Evolutionary conservation across 2,888 invertebrate genomes (phyloP).

Genomic region (Pandemis corylana): DNA sequence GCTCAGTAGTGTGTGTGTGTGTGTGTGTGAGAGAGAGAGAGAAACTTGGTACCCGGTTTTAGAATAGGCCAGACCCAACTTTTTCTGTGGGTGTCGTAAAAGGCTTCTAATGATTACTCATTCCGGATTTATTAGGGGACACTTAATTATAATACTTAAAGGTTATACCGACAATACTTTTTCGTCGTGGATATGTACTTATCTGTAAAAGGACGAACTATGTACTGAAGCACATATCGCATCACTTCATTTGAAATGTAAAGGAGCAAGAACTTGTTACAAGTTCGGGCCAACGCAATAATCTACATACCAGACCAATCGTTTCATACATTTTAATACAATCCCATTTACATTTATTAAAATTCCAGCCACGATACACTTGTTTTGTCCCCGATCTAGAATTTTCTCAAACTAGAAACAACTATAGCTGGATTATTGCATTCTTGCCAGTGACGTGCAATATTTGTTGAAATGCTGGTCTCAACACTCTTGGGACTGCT

Average conservation of each 20-base stretch:
- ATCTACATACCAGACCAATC: constrained; percentile 39
- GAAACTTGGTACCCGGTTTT: too few relatives aligned
- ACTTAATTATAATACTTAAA: neutral
- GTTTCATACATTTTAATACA: constrained; percentile 38
- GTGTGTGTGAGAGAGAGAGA: too few relatives aligned
- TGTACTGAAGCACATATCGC: neutral
- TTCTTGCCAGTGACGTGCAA: constrained; percentile 21
- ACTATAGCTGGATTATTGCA: constrained; percentile 12
- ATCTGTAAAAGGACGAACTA: neutral
- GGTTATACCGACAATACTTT: too few relatives aligned
- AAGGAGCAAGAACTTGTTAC: constrained; percentile 23
- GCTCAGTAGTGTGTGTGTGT: too few relatives aligned
- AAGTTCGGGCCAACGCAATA: constrained; percentile 35
- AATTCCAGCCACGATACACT: constrained; percentile 36
- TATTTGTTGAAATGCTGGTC: constrained; percentile 33
- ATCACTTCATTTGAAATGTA: constrained; percentile 27
- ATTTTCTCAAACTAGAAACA: constrained; percentile 28
- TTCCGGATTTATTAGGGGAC: neutral
- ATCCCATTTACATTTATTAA: constrained; percentile 37
- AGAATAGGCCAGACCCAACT: too few relatives aligned
- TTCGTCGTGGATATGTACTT: neutral
- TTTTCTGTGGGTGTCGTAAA: too few relatives aligned
- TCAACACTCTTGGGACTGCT: constrained; percentile 11
- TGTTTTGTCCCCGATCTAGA: constrained; percentile 35
- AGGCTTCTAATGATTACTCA: too few relatives aligned